phyloP scores from a whole-genome alignment of 2,113 vertebrate species.

The Calidris pygmaea region DNA sequence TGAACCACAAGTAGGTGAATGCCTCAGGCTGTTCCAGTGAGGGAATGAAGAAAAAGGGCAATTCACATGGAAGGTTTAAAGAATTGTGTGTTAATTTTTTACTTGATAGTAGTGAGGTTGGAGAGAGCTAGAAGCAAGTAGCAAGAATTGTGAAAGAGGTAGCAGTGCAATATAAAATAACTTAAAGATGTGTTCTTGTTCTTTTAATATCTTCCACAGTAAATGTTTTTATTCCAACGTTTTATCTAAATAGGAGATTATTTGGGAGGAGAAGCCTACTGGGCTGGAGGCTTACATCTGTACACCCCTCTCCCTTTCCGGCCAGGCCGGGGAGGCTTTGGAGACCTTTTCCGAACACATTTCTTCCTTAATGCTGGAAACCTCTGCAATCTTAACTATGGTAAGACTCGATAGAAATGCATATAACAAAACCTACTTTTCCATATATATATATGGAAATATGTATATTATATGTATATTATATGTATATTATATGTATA shows the following conservation, averaged over 20 bases:
- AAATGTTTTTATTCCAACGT: not conserved
- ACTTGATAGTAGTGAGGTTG: not conserved
- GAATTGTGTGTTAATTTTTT: not conserved
- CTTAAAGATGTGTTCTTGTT: not conserved
- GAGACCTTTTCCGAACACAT: slow-evolving; percentile 93
- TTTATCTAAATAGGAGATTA: slow-evolving; percentile 84
- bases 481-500: no score
- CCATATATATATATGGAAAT: not conserved
- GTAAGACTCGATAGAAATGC: slow-evolving; percentile 64
- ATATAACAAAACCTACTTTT: not conserved
- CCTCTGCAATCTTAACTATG: slow-evolving; percentile 95
- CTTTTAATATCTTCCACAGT: not conserved
- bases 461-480: no score
- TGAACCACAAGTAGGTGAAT: not conserved
- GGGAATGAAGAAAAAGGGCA: not conserved
- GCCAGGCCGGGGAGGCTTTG: slow-evolving; percentile 88
- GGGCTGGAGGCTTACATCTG: slow-evolving; percentile 91
- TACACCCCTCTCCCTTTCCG: slow-evolving; percentile 95
- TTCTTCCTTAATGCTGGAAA: slow-evolving; percentile 99
- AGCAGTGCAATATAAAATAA: not conserved
- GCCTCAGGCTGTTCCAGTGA: not conserved
- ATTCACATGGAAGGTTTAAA: not conserved
- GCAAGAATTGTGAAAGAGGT: not conserved
- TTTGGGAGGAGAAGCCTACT: slow-evolving; percentile 92
- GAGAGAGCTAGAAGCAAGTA: not conserved